Conservation (phyloP, 2,797 vertebrate species). For the Halcyon leucocephala region DNA sequence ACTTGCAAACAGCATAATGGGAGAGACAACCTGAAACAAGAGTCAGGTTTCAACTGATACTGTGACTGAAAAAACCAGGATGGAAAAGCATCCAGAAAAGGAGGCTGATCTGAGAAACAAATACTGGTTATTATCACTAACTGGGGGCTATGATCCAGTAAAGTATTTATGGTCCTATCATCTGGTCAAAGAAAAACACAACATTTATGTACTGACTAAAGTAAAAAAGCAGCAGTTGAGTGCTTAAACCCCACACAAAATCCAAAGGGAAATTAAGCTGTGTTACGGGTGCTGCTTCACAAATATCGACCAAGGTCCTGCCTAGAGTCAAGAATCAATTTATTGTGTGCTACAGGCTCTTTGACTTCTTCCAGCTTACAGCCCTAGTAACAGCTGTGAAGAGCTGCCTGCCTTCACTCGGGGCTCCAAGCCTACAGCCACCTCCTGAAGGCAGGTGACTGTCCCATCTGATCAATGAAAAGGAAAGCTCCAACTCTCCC, state of each 20-base stretch:
- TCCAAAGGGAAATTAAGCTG: not conserved
- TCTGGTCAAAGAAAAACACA: not conserved
- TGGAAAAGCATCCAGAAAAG: not conserved
- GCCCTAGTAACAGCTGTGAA: not conserved
- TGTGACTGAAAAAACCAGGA: not conserved
- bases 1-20: not conserved
- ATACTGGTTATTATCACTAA: not conserved
- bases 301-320: not conserved
- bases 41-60: not conserved
- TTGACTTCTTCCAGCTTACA: not conserved
- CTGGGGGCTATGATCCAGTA: not conserved
- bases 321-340: not conserved
- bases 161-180: not conserved
- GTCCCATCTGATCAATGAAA: not conserved
- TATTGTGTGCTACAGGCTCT: not conserved
- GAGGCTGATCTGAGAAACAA: not conserved
- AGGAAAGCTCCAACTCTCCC: not conserved
- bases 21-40: not conserved
- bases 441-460: not conserved
- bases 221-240: not conserved
- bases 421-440: not conserved
- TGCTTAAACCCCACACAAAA: not conserved
- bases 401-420: not conserved
- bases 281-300: rapidly evolving
- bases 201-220: not conserved